Base-by-base conservation (phyloP, 2,113 vertebrate genomes). In the Phaethon lepturus region DNA sequence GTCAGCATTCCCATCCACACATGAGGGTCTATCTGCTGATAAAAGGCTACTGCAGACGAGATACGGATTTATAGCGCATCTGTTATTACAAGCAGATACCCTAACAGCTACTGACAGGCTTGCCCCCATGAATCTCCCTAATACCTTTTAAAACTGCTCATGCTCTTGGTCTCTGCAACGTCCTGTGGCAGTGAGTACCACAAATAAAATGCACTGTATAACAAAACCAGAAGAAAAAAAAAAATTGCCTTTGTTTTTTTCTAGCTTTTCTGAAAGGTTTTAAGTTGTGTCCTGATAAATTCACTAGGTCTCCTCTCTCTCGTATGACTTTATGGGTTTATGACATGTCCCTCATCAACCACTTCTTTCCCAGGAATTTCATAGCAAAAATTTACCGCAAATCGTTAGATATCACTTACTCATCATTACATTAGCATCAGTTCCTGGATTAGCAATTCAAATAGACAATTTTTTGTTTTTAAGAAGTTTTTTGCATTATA, bases 291-390 rank as follows among this genome's bases (percentile, higher is more conserved):
- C 31, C 15, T 24, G 3, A 74, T 8, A 64, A 58, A 64, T 66
- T 84, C 26, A 40, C 8, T 5, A 23, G 2, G 1, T 22, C 17
- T 2, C 10, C 11, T 31, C 16, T 40, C 1, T 7, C 7, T 81
- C 20, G 40, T 69, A 16, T 0, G 0, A 3, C 8, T 81, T 18
- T 19, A 22, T 20, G 14, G 3, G 26, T 45, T 58, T 67, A 33
- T 42, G 56, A 6, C 13, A 10, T 8, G 3, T 44, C 10, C 3
- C 12, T 60, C 33, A 80, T 40, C 15, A 29, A 40, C 14, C 18
- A n/a, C 7, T 25, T 35, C 3, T 42, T 80, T 50, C 19, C 15
- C 24, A 31, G n/a, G 9, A 42, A 53, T 45, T 81, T 84, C 44
- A 33, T 13, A 56, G n/a, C 6, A 59, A 47, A 76, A 31, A 3